Evolutionary conservation across 2,113 vertebrate genomes (phyloP).

Genomic region (Prionailurus bengalensis): DNA sequence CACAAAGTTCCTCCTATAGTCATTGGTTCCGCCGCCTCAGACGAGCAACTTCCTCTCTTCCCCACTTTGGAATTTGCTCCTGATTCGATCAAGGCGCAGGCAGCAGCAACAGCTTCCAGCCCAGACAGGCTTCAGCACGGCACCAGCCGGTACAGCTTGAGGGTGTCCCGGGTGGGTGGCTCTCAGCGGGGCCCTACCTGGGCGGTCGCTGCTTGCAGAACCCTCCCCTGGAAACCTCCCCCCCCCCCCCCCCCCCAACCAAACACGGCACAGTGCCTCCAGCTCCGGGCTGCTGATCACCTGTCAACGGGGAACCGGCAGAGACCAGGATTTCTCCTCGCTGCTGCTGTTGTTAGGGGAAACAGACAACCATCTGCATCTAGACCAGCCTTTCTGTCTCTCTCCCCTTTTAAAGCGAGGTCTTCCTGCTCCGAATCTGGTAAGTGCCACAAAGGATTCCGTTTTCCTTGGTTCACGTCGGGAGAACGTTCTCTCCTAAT

Average conservation of each 20-base stretch:
- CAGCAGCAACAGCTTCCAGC: neutral
- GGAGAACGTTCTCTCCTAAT: neutral
- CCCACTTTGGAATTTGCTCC: constrained; percentile 25
- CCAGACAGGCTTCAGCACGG: constrained; percentile 28
- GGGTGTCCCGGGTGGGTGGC: constrained; percentile 11
- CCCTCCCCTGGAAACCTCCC: neutral
- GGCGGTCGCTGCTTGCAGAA: neutral
- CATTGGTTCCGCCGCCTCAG: constrained; percentile 19
- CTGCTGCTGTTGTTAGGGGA: constrained; percentile 69
- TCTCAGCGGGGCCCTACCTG: constrained; percentile 30
- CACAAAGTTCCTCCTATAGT: neutral
- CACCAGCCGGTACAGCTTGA: neutral
- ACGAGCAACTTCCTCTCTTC: neutral
- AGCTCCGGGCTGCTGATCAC: constrained; percentile 49
- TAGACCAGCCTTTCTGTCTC: constrained; percentile 10
- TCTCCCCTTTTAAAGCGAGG: neutral
- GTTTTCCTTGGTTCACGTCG: neutral
- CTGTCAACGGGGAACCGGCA: constrained; percentile 37
- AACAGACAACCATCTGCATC: constrained; percentile 51
- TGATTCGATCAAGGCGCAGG: constrained; percentile 13
- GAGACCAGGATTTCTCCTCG: constrained; percentile 36
- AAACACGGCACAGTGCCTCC: neutral
- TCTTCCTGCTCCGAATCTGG: constrained; percentile 64
- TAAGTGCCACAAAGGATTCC: constrained; percentile 64
- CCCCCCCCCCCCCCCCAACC: too few relatives aligned